Conservation (phyloP, 1,140 invertebrate species). For the Meteorus sp. region DNA sequence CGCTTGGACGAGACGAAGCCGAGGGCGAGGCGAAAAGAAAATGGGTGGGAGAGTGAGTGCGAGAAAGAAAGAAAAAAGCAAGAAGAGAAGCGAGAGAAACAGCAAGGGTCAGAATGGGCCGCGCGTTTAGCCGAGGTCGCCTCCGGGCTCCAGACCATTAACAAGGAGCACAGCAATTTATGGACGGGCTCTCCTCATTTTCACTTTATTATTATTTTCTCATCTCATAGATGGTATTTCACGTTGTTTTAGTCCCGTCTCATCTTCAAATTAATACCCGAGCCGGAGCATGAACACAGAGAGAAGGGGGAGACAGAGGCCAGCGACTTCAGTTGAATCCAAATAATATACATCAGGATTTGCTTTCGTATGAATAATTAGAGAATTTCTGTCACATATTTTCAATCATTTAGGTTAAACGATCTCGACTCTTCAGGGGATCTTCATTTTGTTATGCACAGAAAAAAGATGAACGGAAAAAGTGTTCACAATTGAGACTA, state of each 20-base stretch:
- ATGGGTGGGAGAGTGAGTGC: constrained; percentile 25
- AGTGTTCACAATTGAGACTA: too few relatives aligned
- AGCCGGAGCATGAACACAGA: constrained; percentile 10
- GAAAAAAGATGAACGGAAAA: too few relatives aligned
- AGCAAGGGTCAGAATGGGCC: constrained; percentile 51
- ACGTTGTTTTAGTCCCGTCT: constrained; percentile 17
- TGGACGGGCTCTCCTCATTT: constrained; percentile 58
- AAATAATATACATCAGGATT: constrained; percentile 12
- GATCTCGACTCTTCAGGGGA: too few relatives aligned
- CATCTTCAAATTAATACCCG: constrained; percentile 21
- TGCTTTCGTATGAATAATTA: too few relatives aligned
- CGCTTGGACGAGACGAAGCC: constrained; percentile 26
- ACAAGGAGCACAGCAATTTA: constrained; percentile 60
- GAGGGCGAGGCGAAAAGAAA: constrained; percentile 22
- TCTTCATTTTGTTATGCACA: too few relatives aligned
- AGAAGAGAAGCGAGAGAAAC: constrained; percentile 21
- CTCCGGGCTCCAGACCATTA: constrained; percentile 56
- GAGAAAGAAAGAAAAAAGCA: constrained; percentile 24
- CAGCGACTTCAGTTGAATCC: background rate
- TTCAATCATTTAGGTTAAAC: too few relatives aligned
- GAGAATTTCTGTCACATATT: too few relatives aligned
- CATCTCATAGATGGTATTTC: constrained; percentile 52
- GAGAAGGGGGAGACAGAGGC: background rate
- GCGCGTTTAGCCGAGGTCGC: constrained; percentile 54
- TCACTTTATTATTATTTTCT: constrained; percentile 62